Evolutionary conservation across 2,113 vertebrate species (phyloP).

Genomic region (Euleptes europaea): DNA sequence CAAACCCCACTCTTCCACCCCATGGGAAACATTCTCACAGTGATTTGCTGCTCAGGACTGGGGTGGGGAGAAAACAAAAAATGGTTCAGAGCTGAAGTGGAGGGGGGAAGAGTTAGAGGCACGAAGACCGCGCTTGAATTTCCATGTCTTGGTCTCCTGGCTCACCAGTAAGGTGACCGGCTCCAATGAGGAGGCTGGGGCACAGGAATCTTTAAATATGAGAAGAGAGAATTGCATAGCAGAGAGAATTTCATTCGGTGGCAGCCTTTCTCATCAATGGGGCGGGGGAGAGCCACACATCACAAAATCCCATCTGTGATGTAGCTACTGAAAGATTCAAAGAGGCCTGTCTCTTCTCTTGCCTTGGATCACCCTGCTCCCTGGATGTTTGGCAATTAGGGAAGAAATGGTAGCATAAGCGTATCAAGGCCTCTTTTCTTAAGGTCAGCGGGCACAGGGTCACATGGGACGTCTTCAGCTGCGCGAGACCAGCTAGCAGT

Average conservation of each 20-base stretch:
- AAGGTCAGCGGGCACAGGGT: background rate
- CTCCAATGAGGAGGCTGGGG: too few relatives aligned
- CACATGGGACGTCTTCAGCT: background rate
- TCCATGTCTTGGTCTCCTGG: background rate
- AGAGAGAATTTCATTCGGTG: background rate
- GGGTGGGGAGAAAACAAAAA: conserved; percentile 7
- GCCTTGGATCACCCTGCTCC: background rate
- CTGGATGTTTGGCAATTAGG: conserved; percentile 38
- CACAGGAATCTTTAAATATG: too few relatives aligned
- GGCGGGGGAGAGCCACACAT: background rate
- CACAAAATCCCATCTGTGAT: background rate
- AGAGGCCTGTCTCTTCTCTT: background rate
- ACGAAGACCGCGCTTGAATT: conserved; percentile 6
- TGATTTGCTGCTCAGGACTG: background rate
- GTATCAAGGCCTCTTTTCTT: conserved; percentile 6
- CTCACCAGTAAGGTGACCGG: too few relatives aligned
- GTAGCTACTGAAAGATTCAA: background rate
- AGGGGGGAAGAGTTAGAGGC: conserved; percentile 1
- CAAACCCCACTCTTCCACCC: background rate
- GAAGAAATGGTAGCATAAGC: background rate
- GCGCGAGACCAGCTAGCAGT: too few relatives aligned
- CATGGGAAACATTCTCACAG: background rate
- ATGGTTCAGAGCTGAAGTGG: background rate
- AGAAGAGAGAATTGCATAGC: background rate
- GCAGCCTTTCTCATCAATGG: background rate